These are phyloP conservation scores for Ailurus styani DNA, from an alignment of 2,113 vertebrate genomes.

Conservation along the genomic window DNA sequence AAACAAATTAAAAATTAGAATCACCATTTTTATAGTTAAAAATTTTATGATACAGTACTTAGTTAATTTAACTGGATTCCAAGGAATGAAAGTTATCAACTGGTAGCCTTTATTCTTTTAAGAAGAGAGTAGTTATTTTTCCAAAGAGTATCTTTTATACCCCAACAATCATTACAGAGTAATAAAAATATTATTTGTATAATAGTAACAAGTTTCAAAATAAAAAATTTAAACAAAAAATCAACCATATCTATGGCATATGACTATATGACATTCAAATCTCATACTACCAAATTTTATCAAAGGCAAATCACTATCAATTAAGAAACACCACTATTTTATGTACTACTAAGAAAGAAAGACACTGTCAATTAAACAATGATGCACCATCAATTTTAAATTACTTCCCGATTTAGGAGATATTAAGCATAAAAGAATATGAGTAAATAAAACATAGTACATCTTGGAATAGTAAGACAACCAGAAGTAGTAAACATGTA, in stretches of 20 bases:
- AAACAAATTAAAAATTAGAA: conserved; percentile 63
- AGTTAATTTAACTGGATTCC: conserved; percentile 3
- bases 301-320: not conserved
- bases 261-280: conserved; percentile 15
- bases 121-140: not conserved
- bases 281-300: not conserved
- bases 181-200: conserved; percentile 13
- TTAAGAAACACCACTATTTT: conserved; percentile 22
- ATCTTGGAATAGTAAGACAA: not conserved
- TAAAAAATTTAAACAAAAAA: not conserved
- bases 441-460: not conserved
- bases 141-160: not conserved
- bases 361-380: not conserved
- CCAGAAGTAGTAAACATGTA: not conserved
- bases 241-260: not conserved
- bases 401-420: not conserved
- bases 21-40: conserved; percentile 2
- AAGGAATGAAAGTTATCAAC: not conserved
- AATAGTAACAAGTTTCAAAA: not conserved
- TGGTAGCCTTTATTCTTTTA: not conserved
- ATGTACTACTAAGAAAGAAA: not conserved
- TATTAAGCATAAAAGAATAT: not conserved
- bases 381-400: not conserved
- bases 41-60: not conserved
- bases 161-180: not conserved